Base-by-base conservation (phyloP, 1,140 invertebrate species). In the Gonioctena quinquepunctata region DNA sequence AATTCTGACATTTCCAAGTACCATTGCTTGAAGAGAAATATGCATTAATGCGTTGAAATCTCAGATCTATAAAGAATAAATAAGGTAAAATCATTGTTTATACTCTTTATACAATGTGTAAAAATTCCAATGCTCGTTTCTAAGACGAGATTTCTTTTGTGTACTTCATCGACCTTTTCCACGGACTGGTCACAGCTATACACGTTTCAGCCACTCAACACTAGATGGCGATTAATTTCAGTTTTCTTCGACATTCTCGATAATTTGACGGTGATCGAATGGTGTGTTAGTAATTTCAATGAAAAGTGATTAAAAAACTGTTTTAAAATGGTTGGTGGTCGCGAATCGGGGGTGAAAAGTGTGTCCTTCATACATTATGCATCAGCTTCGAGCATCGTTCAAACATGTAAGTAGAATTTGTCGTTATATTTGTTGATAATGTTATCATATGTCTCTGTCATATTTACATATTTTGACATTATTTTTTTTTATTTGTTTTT, bases 261-360 rank as follows among this genome's bases (percentile, higher is more conserved):
- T 13, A 57, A 23, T 57, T 57, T 23, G 54, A 57, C 22, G 25
- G 54, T 57, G 54, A 57, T 57, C 54, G 54, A 57, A 60, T 68
- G 67, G 23, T 42, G 49, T 68, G 59, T 62, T 68, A 61, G 67
- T 42, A 33, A 62, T 69, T 69, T 54, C 28, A 50, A 27, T 59
- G 22, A 72, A 72, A 72, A 68, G 62, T 61, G 23, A 49, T 69
- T 63, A 63, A 75, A 54, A 72, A 69, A 69, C 66, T 54, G 68
- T 68, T 28, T 71, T 60, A 76, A 74, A 75, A 77, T 77, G 75
- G 73, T 74, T 65, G 70, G 70, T 69, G 66, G 64, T 61, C 68
- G 33, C 22, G 70, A 77, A 73, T 72, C 70, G 72, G 69, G 68
- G 50, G 69, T 75, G 71, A 68, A 74, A 52, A 60, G 68, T 70